A percentile compares a stretch with the other conserved stretches of the same genome.
These are phyloP conservation scores for Philereme vetulata DNA, from an alignment of 2,888 invertebrate genomes.

Conservation along the genomic window DNA sequence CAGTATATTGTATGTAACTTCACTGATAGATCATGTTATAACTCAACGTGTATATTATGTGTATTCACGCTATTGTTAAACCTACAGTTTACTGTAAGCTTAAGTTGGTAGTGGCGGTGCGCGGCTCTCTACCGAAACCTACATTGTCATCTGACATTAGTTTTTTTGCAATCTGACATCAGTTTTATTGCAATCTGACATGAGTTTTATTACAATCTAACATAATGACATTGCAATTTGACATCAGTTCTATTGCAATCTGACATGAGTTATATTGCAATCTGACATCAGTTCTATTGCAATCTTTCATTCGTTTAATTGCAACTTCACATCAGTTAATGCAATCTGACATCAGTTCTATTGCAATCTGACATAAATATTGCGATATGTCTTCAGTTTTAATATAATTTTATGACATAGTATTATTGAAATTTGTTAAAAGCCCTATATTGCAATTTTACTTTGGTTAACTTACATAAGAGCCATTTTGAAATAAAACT, in stretches of 20 bases:
- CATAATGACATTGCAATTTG: no score
- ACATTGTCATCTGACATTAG: slow-evolving; percentile 10
- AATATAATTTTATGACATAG: background rate
- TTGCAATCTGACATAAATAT: no score
- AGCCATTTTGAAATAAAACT: background rate
- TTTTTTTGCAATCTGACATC: slow-evolving; percentile 5
- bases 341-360: no score
- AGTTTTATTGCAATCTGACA: slow-evolving; percentile 1
- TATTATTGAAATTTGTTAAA: background rate
- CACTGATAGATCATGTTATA: slow-evolving; percentile 65
- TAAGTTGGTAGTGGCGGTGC: slow-evolving; percentile 71
- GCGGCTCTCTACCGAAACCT: slow-evolving; percentile 50
- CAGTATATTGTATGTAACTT: slow-evolving; percentile 66
- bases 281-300: background rate
- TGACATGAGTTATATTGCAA: background rate
- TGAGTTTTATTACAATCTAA: background rate
- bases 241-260: background rate
- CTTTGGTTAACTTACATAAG: background rate
- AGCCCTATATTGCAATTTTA: no score
- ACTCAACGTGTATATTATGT: slow-evolving; percentile 68
- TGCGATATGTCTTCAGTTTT: background rate
- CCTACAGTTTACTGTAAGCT: slow-evolving; percentile 60
- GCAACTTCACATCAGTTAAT: no score
- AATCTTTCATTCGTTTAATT: no score
- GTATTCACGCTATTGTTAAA: slow-evolving; percentile 66